Evolutionary conservation across 2,113 vertebrate genomes (phyloP).

Genomic region (Gasterosteus aculeatus): DNA sequence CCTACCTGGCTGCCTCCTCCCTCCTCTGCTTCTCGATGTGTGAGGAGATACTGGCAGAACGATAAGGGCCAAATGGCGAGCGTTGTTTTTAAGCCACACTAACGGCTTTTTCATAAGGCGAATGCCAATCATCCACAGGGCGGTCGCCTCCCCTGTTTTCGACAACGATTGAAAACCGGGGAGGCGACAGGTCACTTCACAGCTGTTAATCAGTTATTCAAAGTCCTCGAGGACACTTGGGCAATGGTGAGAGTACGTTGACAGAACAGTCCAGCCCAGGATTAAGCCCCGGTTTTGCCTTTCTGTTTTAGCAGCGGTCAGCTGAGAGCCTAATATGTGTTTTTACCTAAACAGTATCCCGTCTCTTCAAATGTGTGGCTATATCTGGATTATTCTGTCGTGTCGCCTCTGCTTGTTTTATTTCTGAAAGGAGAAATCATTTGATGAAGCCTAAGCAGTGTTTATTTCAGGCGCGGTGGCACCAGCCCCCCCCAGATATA

Average conservation of each 20-base stretch:
- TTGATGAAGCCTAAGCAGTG: constrained; percentile 3
- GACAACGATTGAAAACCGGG: constrained; percentile 25
- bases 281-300: background rate
- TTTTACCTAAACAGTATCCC: background rate
- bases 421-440: constrained; percentile 15
- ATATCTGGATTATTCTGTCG: background rate
- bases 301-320: background rate
- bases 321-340: background rate
- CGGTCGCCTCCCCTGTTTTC: constrained; percentile 10
- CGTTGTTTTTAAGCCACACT: constrained; percentile 11
- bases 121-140: constrained; percentile 16
- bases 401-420: background rate
- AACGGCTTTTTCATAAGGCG: constrained; percentile 25
- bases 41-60: constrained; percentile 67
- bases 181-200: constrained; percentile 19
- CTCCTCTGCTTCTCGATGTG: constrained; percentile 43
- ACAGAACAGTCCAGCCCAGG: background rate
- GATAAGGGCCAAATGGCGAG: constrained; percentile 37
- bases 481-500: constrained; percentile 2
- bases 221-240: constrained; percentile 5
- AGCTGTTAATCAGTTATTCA: constrained; percentile 46
- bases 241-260: constrained; percentile 6
- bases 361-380: background rate
- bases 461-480: constrained; percentile 26
- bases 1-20: constrained; percentile 56